Evolutionary conservation across 2,888 invertebrate species (phyloP).

Genomic region (Cordilura impudica): DNA sequence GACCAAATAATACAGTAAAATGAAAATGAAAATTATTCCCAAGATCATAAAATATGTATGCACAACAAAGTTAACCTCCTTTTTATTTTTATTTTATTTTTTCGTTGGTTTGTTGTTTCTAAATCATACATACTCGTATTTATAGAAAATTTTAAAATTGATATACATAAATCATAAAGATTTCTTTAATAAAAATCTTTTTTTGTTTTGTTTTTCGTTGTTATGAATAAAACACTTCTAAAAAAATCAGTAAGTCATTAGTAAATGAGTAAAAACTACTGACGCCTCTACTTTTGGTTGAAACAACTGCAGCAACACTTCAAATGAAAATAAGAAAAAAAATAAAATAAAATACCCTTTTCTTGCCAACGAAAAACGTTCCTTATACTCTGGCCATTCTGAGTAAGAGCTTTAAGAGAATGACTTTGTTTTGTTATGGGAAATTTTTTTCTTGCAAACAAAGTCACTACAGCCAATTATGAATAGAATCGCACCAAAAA

Average conservation of each 20-base stretch:
- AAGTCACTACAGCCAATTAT: too few species aligned
- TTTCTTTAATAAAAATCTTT: slow-evolving; percentile 11
- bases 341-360: background rate
- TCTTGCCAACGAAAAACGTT: background rate
- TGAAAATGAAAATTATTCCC: slow-evolving; percentile 51
- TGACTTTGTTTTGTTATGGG: too few species aligned
- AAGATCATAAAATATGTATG: slow-evolving; percentile 33
- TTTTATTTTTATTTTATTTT: too few species aligned
- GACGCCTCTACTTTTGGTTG: slow-evolving; percentile 49
- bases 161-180: slow-evolving; percentile 47
- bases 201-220: background rate
- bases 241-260: slow-evolving; percentile 73
- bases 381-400: background rate
- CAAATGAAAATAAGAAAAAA: background rate
- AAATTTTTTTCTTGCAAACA: too few species aligned
- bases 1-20: background rate
- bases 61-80: background rate
- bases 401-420: background rate
- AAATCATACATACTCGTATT: background rate
- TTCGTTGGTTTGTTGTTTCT: background rate
- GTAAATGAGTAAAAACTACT: slow-evolving; percentile 70
- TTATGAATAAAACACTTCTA: background rate
- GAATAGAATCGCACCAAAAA: too few species aligned
- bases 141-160: too few species aligned
- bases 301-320: background rate